Conservation (phyloP, 2,113 vertebrate species). For the Ceyx margarethae region DNA sequence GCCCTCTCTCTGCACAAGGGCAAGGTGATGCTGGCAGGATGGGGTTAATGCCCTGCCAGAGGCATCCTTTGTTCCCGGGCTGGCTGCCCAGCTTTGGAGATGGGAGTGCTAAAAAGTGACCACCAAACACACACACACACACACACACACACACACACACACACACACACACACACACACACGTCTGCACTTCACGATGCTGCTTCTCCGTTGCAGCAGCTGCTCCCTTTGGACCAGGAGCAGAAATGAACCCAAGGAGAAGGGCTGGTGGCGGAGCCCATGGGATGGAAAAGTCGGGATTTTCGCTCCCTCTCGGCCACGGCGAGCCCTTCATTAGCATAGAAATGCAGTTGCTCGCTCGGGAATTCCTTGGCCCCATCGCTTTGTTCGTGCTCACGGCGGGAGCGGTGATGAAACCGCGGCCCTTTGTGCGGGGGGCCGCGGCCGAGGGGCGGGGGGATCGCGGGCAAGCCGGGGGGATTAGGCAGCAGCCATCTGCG, state of each 20-base stretch:
- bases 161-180: neutral
- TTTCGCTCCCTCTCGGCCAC: slow-evolving; percentile 31
- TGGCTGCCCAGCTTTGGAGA: slow-evolving; percentile 35
- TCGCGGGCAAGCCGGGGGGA: neutral
- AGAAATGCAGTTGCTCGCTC: neutral
- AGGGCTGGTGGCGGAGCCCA: neutral
- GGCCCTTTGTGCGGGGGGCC: neutral
- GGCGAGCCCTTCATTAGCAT: slow-evolving; percentile 51
- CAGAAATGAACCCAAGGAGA: slow-evolving; percentile 41
- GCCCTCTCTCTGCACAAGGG: neutral
- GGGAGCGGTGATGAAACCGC: neutral
- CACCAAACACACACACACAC: neutral
- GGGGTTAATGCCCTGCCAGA: slow-evolving; percentile 10
- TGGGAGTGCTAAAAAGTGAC: slow-evolving; percentile 3
- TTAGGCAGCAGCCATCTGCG: slow-evolving; percentile 1
- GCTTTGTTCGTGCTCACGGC: slow-evolving; percentile 41
- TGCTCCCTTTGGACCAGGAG: slow-evolving; percentile 31
- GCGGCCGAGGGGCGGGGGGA: neutral
- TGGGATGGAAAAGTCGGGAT: slow-evolving; percentile 5
- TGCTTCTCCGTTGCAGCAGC: slow-evolving; percentile 59
- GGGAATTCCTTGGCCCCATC: neutral
- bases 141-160: no score
- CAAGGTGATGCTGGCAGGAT: neutral
- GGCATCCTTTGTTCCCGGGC: slow-evolving; percentile 56
- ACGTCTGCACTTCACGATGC: slow-evolving; percentile 32